Base-by-base conservation (phyloP, 2,113 vertebrate genomes). In the Eudyptes chrysolophus region DNA sequence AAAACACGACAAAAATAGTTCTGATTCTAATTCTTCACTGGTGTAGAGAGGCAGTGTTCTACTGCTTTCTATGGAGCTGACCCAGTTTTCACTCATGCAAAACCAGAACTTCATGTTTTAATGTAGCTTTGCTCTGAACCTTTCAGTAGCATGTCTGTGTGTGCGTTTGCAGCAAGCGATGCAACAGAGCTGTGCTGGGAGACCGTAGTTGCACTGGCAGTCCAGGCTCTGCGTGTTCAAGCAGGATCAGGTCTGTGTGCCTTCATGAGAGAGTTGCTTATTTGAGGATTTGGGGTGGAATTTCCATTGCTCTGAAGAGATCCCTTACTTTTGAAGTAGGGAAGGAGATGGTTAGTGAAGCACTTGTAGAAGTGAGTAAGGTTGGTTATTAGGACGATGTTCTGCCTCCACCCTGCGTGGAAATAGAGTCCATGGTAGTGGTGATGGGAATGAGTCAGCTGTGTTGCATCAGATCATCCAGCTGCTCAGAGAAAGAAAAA, bases 181-280 rank as follows among this genome's bases (percentile, higher is more conserved):
- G 66, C 44, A 11, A 9, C 1, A 1, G 60, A 57, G 30, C 54
- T 0, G 0, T 25, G 54, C 72, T 84, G 46, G 9, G 16, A 30
- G 16, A 44, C 62, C 1, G 1, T 8, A 13, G 40, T 3, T 12
- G 2, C 16, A 8, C 34, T 1, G 46, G 11, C 70, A 87, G 5
- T 1, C 13, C 69, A 19, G 30, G 34, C 34, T 68, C 46, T 51
- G 21, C 0, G 0, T 3, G 0, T 7, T 54, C 29, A 8, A 42
- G 44, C 34, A 57, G 60, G 46, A 49, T 30, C 54, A 61, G 26
- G 29, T 14, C 44, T 38, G 38, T 72, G 44, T 64, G 32, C 15
- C 44, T 69, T 69, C 27, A 4, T 29, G 57, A 36, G 16, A 72
- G 13, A 42, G 34, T n/a, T 69, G 27, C 32, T 57, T 32, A 1